These are phyloP conservation scores for Mesorhabditis sp. DNA, from an alignment of 2,888 invertebrate species.

Conservation along the genomic window DNA sequence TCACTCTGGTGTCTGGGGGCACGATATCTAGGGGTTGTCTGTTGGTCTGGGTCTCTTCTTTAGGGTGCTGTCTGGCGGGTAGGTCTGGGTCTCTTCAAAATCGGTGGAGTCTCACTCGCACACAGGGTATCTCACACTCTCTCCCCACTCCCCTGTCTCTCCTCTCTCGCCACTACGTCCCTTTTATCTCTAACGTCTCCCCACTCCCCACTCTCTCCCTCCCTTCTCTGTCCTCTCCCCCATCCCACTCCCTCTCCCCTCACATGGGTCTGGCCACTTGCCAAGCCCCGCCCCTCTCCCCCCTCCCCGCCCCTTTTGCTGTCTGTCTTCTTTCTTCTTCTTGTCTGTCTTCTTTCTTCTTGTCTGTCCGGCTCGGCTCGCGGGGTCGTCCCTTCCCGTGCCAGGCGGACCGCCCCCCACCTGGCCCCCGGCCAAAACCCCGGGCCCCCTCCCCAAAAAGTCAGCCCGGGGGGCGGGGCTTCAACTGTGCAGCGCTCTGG, in stretches of 20 bases:
- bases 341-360: neutral
- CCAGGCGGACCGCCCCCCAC: neutral
- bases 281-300: neutral
- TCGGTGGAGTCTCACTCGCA: too few species aligned
- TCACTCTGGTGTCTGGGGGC: too few species aligned
- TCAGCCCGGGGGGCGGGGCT: neutral
- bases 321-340: neutral
- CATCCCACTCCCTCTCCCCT: neutral
- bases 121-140: too few species aligned
- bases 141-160: too few species aligned
- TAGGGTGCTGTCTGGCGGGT: too few species aligned
- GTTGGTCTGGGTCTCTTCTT: too few species aligned
- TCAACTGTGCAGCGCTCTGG: neutral
- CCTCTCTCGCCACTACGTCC: too few species aligned
- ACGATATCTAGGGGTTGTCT: too few species aligned
- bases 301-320: conserved; percentile 2
- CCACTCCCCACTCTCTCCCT: neutral
- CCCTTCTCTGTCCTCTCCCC: neutral
- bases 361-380: neutral
- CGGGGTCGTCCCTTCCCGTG: conserved; percentile 1
- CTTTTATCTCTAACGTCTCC: too few species aligned
- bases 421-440: neutral
- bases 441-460: neutral
- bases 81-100: too few species aligned
- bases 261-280: conserved; percentile 2